These are phyloP conservation scores for Fregetta grallaria DNA, from an alignment of 2,113 vertebrate species.

Conservation along the genomic window DNA sequence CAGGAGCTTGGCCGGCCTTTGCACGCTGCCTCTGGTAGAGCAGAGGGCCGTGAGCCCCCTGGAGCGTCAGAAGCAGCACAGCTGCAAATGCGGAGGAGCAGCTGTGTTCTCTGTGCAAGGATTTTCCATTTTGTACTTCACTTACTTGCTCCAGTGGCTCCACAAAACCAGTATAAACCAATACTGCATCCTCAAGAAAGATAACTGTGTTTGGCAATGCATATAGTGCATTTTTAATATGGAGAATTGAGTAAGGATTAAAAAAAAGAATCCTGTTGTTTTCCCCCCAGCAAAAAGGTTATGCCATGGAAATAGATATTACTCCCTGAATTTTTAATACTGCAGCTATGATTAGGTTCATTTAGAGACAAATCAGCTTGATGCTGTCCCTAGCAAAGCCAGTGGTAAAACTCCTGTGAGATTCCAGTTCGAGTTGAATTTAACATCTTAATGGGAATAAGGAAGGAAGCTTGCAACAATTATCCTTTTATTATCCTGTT, in stretches of 20 bases:
- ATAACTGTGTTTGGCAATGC: not conserved
- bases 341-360: not conserved
- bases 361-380: not conserved
- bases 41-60: fast-evolving
- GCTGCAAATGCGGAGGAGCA: not conserved
- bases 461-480: constrained; percentile 29
- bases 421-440: not conserved
- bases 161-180: not conserved
- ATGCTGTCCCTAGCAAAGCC: not conserved
- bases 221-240: not conserved
- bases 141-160: not conserved
- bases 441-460: not conserved
- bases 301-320: not conserved
- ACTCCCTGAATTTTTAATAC: not conserved
- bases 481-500: constrained; percentile 30
- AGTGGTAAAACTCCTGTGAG: not conserved
- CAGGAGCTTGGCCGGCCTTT: not conserved
- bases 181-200: not conserved
- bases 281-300: not conserved
- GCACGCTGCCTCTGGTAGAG: not conserved
- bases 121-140: not conserved
- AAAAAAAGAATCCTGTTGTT: not conserved
- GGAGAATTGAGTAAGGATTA: not conserved
- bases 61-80: not conserved
- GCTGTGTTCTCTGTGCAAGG: not conserved